A percentile compares a stretch with the other conserved stretches of the same genome.
These are phyloP conservation scores for Atrichornis clamosus DNA, from an alignment of 2,113 vertebrate species.

Conservation along the genomic window DNA sequence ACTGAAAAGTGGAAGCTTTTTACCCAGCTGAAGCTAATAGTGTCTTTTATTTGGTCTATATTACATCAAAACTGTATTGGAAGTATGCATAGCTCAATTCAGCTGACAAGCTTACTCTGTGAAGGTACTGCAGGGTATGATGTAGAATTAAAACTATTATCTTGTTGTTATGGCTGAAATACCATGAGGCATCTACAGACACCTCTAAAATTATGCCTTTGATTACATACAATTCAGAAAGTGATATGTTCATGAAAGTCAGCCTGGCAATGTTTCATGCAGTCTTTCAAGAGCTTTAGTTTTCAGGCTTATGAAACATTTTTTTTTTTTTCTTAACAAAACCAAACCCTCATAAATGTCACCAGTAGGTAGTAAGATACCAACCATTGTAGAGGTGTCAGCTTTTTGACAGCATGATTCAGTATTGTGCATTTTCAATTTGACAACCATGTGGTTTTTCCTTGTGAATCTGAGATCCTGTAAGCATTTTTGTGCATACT, in stretches of 20 bases:
- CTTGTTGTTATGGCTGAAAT: neutral
- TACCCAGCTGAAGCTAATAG: neutral
- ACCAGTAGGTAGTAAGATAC: constrained; percentile 20
- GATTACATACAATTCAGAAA: neutral
- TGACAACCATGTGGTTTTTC: constrained; percentile 20
- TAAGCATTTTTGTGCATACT: constrained; percentile 1
- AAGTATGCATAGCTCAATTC: neutral
- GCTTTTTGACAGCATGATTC: constrained; percentile 39
- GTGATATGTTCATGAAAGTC: neutral
- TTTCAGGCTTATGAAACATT: neutral
- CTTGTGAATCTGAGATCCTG: neutral
- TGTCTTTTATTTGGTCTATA: neutral
- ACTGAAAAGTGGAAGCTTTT: neutral
- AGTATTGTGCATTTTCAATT: constrained; percentile 20
- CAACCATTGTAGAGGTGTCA: constrained; percentile 36
- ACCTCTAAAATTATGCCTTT: neutral
- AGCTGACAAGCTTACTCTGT: neutral
- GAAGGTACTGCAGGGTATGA: neutral
- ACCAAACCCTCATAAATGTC: neutral
- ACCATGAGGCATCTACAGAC: neutral
- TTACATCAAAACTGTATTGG: neutral
- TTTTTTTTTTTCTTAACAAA: neutral
- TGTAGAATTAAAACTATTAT: neutral
- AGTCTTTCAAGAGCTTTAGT: neutral
- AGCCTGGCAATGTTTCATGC: neutral